Evolutionary conservation across 2,113 vertebrate species (phyloP), one percentile per base, ranked within the genome.

Genomic region (Phainopepla nitens): DNA sequence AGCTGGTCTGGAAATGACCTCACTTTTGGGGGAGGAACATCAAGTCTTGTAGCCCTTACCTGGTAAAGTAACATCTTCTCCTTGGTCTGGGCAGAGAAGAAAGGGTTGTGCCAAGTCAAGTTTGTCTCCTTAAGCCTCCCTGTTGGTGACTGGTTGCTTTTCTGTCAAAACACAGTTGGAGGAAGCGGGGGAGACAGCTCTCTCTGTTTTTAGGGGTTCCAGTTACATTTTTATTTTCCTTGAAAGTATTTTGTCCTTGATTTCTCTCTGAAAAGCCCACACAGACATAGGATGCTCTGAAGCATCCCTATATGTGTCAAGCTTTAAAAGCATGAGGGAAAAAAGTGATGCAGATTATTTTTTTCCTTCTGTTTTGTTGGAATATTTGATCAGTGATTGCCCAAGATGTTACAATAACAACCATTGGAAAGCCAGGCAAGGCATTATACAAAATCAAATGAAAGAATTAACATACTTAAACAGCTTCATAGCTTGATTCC

Each of bases 241-340:
- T 29, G 51, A 13, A 89, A 87, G 72, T 80, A 50, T 83, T 87
- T 87, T 66, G 36, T 86, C 68, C 66, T 77, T 22, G 7, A 35
- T 90, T 90, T 90, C 47, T 83, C 53, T 77, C 17, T 83, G 88
- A 75, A 92, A 90, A 95, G 61, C 82, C 31, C 72, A 72, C 92
- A 58, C 58, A 90, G 68, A 35, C 64, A 58, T 41, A 33, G 79
- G 49, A 62, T 90, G 79, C 56, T 88, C 58, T n/a, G 70, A 69
- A 88, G 33, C 47, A 60, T 83, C 56, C 71, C 83, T 56, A 60
- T 92, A 69, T 64, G 25, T 41, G 66, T 53, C 28, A 35, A 17
- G 36, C 68, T 83, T 90, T 73, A 57, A 92, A 88, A 95, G 28
- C 60, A 24, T 14, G 17, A 70, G 24, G 22, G 3, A 56, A 66